A percentile compares a stretch with the other conserved stretches of the same genome.
phyloP scores from a whole-genome alignment of 2,797 vertebrate genomes.

The Threskiornis aethiopicus region DNA sequence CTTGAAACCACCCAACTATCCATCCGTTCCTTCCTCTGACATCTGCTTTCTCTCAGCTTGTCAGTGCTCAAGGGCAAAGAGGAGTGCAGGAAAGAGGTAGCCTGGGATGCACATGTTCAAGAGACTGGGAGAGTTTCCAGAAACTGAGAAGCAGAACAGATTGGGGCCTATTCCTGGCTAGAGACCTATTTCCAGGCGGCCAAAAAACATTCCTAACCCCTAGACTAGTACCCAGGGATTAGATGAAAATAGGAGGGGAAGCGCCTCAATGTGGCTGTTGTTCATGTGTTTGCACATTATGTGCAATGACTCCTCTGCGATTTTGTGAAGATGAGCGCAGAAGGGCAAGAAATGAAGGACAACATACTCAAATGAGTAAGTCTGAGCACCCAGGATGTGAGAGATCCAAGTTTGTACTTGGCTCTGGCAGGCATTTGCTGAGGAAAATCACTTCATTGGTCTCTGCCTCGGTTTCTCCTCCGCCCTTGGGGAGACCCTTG shows the following conservation, averaged over 20 bases:
- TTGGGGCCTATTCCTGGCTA: conserved; percentile 64
- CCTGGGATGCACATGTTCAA: conserved; percentile 64
- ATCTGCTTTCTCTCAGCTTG: conserved; percentile 68
- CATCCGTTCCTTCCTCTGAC: conserved; percentile 46
- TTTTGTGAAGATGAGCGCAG: neutral
- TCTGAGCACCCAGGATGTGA: neutral
- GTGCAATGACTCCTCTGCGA: neutral
- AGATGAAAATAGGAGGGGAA: conserved; percentile 26
- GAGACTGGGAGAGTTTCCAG: conserved; percentile 66
- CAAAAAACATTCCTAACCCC: conserved; percentile 59
- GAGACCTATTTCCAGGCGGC: conserved; percentile 61
- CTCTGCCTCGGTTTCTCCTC: neutral
- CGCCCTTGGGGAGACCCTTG: neutral
- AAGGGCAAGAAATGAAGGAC: conserved; percentile 11
- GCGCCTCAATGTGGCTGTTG: neutral
- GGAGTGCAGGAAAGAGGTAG: conserved; percentile 44
- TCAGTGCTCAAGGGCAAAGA: conserved; percentile 66
- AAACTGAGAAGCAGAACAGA: conserved; percentile 64
- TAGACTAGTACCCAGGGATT: conserved; percentile 32
- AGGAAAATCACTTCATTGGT: neutral
- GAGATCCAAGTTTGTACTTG: neutral
- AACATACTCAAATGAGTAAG: neutral
- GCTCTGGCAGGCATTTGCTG: accelerated
- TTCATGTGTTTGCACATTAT: neutral
- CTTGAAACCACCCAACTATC: conserved; percentile 63